A percentile compares a stretch with the other conserved stretches of the same genome.
Evolutionary conservation across 2,888 invertebrate species (phyloP).

Genomic region (Caenorhabditis sinica): DNA sequence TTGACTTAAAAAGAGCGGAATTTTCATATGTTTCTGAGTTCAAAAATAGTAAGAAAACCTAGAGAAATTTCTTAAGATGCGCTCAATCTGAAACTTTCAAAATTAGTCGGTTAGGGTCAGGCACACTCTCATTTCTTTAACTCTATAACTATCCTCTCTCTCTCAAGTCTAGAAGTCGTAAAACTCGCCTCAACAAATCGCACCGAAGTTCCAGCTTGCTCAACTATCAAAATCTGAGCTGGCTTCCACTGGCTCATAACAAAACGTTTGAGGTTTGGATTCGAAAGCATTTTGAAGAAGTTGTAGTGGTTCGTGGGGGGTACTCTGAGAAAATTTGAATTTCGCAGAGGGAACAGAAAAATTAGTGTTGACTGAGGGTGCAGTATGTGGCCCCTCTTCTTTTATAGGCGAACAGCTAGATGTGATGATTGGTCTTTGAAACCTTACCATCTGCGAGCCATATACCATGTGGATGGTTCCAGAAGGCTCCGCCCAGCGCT

Average conservation of each 20-base stretch:
- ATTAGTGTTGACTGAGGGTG: slow-evolving; percentile 8
- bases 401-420: slow-evolving; percentile 31
- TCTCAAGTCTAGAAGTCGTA: slow-evolving; percentile 11
- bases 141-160: background rate
- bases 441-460: slow-evolving; percentile 38
- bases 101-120: background rate
- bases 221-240: slow-evolving; percentile 40
- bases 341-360: slow-evolving; percentile 15
- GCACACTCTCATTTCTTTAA: background rate
- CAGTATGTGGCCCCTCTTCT: background rate
- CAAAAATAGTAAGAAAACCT: too few species aligned
- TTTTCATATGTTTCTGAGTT: too few species aligned
- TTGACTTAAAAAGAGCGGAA: too few species aligned
- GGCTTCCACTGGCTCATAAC: slow-evolving; percentile 32
- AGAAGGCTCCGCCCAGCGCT: slow-evolving; percentile 25
- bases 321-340: slow-evolving; percentile 22
- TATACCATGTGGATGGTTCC: slow-evolving; percentile 40
- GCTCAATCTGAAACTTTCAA: background rate
- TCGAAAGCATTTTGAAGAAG: slow-evolving; percentile 26
- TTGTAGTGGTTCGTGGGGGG: background rate
- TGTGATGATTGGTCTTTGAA: slow-evolving; percentile 48
- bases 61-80: too few species aligned
- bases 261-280: slow-evolving; percentile 38
- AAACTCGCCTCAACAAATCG: slow-evolving; percentile 33
- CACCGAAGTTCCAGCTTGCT: slow-evolving; percentile 34